Base-by-base conservation (phyloP, 2,113 vertebrate genomes). In the Eolophus roseicapilla region DNA sequence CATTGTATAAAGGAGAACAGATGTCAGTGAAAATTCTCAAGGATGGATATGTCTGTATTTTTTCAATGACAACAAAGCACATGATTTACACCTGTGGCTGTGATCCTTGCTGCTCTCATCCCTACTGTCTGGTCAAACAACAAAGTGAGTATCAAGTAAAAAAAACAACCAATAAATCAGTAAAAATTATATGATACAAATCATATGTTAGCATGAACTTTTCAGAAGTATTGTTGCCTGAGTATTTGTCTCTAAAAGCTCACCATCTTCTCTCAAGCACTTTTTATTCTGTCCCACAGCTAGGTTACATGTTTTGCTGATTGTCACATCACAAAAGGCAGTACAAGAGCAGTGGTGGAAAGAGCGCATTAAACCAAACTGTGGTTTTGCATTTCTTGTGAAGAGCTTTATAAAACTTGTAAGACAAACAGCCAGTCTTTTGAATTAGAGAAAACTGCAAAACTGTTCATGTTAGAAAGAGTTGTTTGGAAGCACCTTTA, bases 371-470 rank as follows among this genome's bases (percentile, higher is more conserved):
- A 53, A 88, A 65, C 3, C 37, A 50, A 17, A 3, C 12, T 35
- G 13, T 24, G 17, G 8, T 57, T 90, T 88, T 83, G 27, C 16
- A 18, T 83, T 81, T 80, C 44, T 70, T 49, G 21, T 50, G 33
- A 44, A 21, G 6, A 67, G 3, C 20, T 78, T 88, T 59, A 6
- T 41, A 46, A 83, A 86, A 67, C 10, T 41, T 81, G 13, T 49
- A 18, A 65, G 28, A 41, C 7, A 73, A 25, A 67, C 3, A 41
- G 8, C 11, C 28, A 33, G 1, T 33, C 25, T 46, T 69, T 86
- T 63, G 37, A 65, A 23, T 1, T 17, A 29, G 12, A 46, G 10
- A 46, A 49, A 0, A 1, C 3, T n/a, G 4, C 31, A 5, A 53
- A 57, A 57, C 19, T 39, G 11, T 19, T 31, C 10, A 7, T 8